Evolutionary conservation across 1,140 invertebrate genomes (phyloP), one percentile per base, ranked within the genome.

Genomic region (Zaprionus inermis): DNA sequence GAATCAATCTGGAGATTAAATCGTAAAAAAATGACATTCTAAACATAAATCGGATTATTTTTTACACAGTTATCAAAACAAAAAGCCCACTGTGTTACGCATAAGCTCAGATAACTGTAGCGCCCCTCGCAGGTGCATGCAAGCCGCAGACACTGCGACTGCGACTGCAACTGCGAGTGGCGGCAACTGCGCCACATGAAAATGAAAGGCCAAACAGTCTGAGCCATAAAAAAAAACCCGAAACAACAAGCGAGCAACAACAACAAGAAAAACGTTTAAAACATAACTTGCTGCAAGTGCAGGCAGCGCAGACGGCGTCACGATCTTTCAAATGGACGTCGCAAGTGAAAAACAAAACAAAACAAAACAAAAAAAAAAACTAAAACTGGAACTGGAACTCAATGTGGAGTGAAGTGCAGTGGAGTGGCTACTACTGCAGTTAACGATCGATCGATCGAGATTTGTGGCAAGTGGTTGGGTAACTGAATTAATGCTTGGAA

Each of bases 201-300:
- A 85, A 85, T 78, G 81, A 85, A 85, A 85, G 81, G 81, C 78
- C 82, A 85, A 80, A 84, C 77, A 74, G 79, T 79, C 78, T 63
- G 49, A 38, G 51, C 28, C 55, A 51, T 76, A 65, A 56, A 46
- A 68, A 64, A 56, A 78, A 66, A 69, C n/a, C 16, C 41, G 36
- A 41, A 72, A 71, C 66, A 46, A 55, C 18, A 51, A 41, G n/a
- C 38, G 7, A 52, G 57, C 36, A 51, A 68, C 59, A 61, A 56
- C 54, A 54, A 75, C 49, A 28, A 44, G n/a, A 61, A 75, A 70
- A 51, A 64, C 38, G 16, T 28, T 41, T 75, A 71, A 75, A 55
- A 59, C 36, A 65, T 52, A 72, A 67, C 63, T 59, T 71, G 61
- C 64, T 65, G 60, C 69, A 71, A 71, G 52, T 71, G 68, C 59